Percentiles rank a stretch among this genome's conserved stretches.
phyloP scores from a whole-genome alignment of 2,888 invertebrate species.

The Athalia rosae region DNA sequence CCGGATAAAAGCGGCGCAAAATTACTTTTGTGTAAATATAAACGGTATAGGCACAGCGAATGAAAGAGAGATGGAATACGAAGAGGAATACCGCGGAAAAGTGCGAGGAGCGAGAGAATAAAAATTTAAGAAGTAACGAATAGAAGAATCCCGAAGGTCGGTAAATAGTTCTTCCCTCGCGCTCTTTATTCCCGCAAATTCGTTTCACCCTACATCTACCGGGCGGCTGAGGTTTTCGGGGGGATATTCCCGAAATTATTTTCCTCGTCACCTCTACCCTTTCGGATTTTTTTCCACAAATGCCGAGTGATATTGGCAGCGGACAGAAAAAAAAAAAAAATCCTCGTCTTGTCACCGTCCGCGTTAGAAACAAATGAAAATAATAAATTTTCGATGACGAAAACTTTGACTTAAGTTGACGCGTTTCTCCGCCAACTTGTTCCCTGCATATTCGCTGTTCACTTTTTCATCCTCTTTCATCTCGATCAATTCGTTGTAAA shows the following conservation, averaged over 20 bases:
- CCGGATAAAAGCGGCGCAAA: conserved; percentile 40
- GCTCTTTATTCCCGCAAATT: neutral
- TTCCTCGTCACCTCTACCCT: conserved; percentile 1
- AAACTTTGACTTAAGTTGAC: neutral
- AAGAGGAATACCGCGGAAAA: conserved; percentile 4
- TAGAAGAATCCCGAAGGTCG: conserved; percentile 6
- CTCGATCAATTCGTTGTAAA: neutral
- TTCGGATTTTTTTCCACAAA: conserved; percentile 9
- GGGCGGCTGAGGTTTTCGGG: conserved; percentile 1
- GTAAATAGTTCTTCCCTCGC: conserved; percentile 11
- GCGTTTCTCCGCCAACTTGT: neutral
- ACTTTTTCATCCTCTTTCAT: neutral
- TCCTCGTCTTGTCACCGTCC: no score
- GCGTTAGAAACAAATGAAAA: no score
- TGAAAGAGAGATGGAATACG: conserved; percentile 1
- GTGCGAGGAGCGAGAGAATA: neutral
- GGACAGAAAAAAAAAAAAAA: no score
- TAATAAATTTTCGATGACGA: neutral
- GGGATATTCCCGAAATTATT: neutral
- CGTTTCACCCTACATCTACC: conserved; percentile 9
- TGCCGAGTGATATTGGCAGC: no score
- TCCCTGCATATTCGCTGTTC: neutral
- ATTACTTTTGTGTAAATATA: neutral
- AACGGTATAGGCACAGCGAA: neutral
- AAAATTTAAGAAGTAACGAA: neutral